These are phyloP conservation scores for Anoura caudifer DNA, from an alignment of 2,113 vertebrate genomes.

Conservation along the genomic window DNA sequence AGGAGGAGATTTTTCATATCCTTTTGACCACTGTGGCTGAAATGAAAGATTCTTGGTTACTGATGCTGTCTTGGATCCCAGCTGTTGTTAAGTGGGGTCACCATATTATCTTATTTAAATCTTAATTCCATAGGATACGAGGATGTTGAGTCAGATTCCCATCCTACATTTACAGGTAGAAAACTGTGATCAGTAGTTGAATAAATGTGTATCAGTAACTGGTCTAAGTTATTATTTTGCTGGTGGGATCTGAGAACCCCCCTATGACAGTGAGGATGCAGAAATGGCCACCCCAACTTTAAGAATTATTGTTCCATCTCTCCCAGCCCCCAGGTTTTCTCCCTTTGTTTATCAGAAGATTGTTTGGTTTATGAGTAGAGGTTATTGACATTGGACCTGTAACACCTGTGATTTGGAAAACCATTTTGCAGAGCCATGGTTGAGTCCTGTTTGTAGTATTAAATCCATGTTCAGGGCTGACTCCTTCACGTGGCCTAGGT, in stretches of 20 bases:
- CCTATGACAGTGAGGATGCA: background rate
- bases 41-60: background rate
- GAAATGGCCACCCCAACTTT: background rate
- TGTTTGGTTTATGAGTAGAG: background rate
- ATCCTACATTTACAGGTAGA: background rate
- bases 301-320: background rate
- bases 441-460: background rate
- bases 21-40: background rate
- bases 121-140: background rate
- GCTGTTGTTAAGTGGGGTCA: background rate
- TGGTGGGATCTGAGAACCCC: background rate
- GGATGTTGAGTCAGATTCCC: background rate
- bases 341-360: background rate
- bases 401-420: conserved; percentile 10
- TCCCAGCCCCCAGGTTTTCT: background rate
- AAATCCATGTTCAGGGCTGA: background rate
- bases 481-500: background rate
- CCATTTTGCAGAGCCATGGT: background rate
- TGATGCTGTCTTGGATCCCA: background rate
- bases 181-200: background rate
- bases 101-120: background rate
- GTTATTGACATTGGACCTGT: background rate
- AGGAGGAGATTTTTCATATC: background rate
- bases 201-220: background rate
- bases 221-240: background rate